Evolutionary conservation across 2,888 invertebrate species (phyloP).

Genomic region (Cerceris ruficornis): DNA sequence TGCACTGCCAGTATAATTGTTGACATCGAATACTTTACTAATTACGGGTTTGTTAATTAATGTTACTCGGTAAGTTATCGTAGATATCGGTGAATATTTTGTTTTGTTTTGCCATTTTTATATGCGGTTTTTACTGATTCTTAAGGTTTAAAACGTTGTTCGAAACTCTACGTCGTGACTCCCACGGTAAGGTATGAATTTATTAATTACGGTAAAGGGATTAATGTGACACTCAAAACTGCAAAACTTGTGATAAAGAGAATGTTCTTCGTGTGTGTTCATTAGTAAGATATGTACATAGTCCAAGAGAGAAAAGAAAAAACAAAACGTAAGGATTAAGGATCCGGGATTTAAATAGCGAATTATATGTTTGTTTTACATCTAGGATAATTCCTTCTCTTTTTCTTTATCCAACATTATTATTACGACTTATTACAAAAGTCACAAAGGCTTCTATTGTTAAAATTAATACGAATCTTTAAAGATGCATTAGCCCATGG

Average conservation of each 20-base stretch:
- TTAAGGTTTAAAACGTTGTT: slow-evolving; percentile 11
- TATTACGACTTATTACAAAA: slow-evolving; percentile 16
- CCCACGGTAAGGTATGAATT: slow-evolving; percentile 8
- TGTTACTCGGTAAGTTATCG: slow-evolving; percentile 4
- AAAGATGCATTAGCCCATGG: slow-evolving; percentile 19
- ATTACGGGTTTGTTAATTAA: slow-evolving; percentile 3
- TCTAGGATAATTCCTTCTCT: slow-evolving; percentile 4
- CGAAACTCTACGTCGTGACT: slow-evolving; percentile 16
- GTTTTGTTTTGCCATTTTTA: slow-evolving; percentile 15
- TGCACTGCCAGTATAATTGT: slow-evolving; percentile 48
- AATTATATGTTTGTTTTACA: slow-evolving; percentile 26
- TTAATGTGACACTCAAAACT: slow-evolving; percentile 30
- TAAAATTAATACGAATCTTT: slow-evolving; percentile 17
- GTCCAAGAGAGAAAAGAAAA: slow-evolving; percentile 8
- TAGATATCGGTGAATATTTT: slow-evolving; percentile 10
- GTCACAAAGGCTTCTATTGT: slow-evolving; percentile 8
- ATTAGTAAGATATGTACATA: slow-evolving; percentile 60
- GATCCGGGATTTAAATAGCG: slow-evolving; percentile 13
- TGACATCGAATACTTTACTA: slow-evolving; percentile 14
- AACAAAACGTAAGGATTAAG: slow-evolving; percentile 28
- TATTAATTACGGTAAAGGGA: slow-evolving; percentile 21
- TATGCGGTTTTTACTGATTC: slow-evolving; percentile 11
- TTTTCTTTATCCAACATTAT: slow-evolving; percentile 20
- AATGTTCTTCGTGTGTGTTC: slow-evolving; percentile 64
- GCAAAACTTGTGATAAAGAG: slow-evolving; percentile 62